These are phyloP conservation scores for Amphipyra tragopoginis DNA, from an alignment of 2,888 invertebrate species.

Conservation along the genomic window DNA sequence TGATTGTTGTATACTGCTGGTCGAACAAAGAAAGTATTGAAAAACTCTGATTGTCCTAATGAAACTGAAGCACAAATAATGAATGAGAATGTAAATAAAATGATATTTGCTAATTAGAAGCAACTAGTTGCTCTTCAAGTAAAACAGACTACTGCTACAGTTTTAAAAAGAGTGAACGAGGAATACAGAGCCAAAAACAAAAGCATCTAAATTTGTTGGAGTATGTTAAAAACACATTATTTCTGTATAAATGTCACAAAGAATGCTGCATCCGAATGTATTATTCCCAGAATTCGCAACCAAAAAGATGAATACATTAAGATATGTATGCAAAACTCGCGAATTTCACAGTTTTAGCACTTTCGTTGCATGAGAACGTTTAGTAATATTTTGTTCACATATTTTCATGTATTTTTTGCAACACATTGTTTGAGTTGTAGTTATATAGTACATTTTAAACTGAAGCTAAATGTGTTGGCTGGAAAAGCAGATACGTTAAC, in stretches of 20 bases:
- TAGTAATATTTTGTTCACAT: slow-evolving; percentile 30
- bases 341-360: slow-evolving; percentile 44
- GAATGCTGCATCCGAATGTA: slow-evolving; percentile 12
- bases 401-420: slow-evolving; percentile 25
- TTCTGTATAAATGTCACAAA: slow-evolving; percentile 8
- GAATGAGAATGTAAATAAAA: no score
- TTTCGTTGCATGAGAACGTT: slow-evolving; percentile 17
- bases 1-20: neutral
- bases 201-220: neutral
- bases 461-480: neutral
- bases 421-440: slow-evolving; percentile 21
- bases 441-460: no score
- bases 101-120: no score
- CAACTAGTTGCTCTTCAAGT: no score
- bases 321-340: slow-evolving; percentile 43
- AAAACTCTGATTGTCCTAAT: no score
- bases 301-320: slow-evolving; percentile 46
- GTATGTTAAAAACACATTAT: slow-evolving; percentile 1
- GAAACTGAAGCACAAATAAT: no score
- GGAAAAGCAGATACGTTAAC: neutral
- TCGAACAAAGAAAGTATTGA: no score
- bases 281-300: slow-evolving; percentile 18
- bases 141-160: neutral
- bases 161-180: no score
- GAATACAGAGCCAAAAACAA: neutral